Percentiles rank a stretch among this genome's conserved stretches.
These are phyloP conservation scores for Pandemis cinnamomeana DNA, from an alignment of 2,888 invertebrate genomes.

Conservation along the genomic window DNA sequence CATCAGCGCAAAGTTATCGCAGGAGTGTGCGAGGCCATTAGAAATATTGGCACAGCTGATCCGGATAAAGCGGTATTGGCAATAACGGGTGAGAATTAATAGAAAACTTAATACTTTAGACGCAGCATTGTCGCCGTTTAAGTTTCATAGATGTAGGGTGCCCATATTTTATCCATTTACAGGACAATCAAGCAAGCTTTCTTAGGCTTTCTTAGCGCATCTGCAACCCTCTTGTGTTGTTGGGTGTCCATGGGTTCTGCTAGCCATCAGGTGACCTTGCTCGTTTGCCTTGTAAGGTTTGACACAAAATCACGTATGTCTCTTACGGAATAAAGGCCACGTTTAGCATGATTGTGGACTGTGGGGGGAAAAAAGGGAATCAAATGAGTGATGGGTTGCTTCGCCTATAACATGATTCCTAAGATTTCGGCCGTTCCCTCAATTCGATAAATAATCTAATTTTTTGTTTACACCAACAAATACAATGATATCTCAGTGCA, in stretches of 20 bases:
- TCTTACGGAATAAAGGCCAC: too few relatives aligned
- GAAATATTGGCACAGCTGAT: constrained; percentile 36
- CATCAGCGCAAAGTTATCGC: not conserved
- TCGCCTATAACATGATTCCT: too few relatives aligned
- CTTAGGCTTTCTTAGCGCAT: too few relatives aligned
- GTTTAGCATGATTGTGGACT: too few relatives aligned
- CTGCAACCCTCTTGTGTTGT: too few relatives aligned
- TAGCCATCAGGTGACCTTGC: too few relatives aligned
- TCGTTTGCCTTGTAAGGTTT: too few relatives aligned
- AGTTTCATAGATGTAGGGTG: constrained; percentile 32
- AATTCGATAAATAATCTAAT: not conserved
- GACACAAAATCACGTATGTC: too few relatives aligned
- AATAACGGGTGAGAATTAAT: constrained; percentile 38
- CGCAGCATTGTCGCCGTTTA: constrained; percentile 29
- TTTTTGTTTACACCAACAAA: not conserved
- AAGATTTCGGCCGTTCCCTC: too few relatives aligned
- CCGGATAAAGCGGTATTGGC: constrained; percentile 34
- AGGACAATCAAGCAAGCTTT: not conserved
- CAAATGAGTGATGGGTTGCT: too few relatives aligned
- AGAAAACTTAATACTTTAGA: constrained; percentile 39
- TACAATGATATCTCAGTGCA: not conserved
- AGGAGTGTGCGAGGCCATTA: not conserved
- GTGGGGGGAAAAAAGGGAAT: too few relatives aligned
- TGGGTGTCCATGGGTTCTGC: too few relatives aligned
- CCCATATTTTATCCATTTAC: not conserved